Evolutionary conservation across 2,113 vertebrate species (phyloP).

Genomic region (Thalassarche chlororhynchos): DNA sequence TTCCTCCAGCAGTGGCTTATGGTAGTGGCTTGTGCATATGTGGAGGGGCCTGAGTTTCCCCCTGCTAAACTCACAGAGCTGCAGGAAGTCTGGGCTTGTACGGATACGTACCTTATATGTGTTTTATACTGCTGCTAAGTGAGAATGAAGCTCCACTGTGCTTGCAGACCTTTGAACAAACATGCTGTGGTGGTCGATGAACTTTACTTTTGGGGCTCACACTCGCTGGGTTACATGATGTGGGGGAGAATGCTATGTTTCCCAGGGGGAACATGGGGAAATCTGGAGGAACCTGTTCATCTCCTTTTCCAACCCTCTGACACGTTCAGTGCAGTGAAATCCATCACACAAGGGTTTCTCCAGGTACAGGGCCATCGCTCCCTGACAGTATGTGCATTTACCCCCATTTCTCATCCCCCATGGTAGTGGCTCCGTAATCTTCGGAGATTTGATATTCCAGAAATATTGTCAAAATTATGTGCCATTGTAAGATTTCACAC

Average conservation of each 20-base stretch:
- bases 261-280: rapidly evolving
- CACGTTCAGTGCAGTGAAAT: neutral
- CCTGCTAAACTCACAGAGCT: neutral
- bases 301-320: neutral
- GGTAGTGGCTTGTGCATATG: neutral
- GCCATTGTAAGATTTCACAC: neutral
- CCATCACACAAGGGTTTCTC: neutral
- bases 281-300: neutral
- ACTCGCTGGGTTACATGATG: neutral
- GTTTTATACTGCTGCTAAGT: neutral
- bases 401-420: neutral
- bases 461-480: neutral
- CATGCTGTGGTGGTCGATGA: neutral
- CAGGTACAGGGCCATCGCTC: neutral
- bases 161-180: neutral
- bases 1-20: neutral
- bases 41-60: neutral
- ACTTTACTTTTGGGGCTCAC: neutral
- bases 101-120: rapidly evolving
- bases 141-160: neutral
- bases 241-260: rapidly evolving
- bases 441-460: neutral
- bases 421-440: neutral
- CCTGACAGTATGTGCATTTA: neutral
- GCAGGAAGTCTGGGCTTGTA: neutral